Evolutionary conservation across 2,888 invertebrate species (phyloP).

Genomic region (Venusia cambrica): DNA sequence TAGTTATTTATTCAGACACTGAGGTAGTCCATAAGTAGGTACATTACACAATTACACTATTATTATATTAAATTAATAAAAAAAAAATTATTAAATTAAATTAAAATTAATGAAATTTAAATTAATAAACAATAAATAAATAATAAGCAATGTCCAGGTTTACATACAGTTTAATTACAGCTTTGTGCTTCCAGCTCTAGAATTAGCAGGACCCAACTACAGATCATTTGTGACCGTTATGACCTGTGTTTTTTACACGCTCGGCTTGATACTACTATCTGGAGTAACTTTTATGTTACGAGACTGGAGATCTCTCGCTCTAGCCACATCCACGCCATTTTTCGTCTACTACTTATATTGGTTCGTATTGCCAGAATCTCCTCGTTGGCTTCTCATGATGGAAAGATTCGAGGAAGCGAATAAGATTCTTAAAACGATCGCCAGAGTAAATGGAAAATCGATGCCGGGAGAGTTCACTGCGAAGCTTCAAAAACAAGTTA

Average conservation of each 20-base stretch:
- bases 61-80: too few relatives aligned
- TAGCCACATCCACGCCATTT: constrained; percentile 93
- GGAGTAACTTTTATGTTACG: constrained; percentile 91
- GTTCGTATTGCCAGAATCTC: constrained; percentile 94
- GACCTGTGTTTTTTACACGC: constrained; percentile 94
- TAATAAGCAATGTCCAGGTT: too few relatives aligned
- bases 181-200: constrained; percentile 85
- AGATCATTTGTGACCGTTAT: constrained; percentile 95
- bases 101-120: neutral
- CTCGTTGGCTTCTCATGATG: constrained; percentile 93
- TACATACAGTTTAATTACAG: too few relatives aligned
- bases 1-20: too few relatives aligned
- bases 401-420: constrained; percentile 91
- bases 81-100: neutral
- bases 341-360: constrained; percentile 91
- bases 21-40: too few relatives aligned
- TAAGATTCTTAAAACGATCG: constrained; percentile 87
- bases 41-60: too few relatives aligned
- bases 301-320: constrained; percentile 90
- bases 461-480: constrained; percentile 87
- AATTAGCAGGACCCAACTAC: constrained; percentile 94
- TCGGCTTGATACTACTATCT: constrained; percentile 91
- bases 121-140: too few relatives aligned
- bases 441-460: constrained; percentile 88
- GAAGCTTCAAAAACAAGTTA: constrained; percentile 87